These are phyloP conservation scores for Rhyacophila evoluta DNA, from an alignment of 2,888 invertebrate species.

Conservation along the genomic window DNA sequence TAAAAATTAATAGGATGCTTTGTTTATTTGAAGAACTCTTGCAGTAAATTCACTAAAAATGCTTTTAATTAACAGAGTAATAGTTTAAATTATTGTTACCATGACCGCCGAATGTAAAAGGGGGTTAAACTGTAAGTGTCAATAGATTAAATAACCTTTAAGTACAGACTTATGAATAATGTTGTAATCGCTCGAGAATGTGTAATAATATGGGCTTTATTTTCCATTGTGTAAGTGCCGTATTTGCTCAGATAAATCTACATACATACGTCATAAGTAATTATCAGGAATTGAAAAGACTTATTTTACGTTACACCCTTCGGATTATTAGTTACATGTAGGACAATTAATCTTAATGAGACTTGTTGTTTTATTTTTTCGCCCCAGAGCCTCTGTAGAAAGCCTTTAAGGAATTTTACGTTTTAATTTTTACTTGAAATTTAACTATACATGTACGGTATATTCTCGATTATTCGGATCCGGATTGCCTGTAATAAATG, in stretches of 20 bases:
- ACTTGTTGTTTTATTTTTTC: not conserved
- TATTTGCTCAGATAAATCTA: not conserved
- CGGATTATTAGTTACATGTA: not conserved
- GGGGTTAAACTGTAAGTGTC: constrained; percentile 21
- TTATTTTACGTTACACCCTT: not conserved
- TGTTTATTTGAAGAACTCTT: not conserved
- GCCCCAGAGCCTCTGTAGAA: too few relatives aligned
- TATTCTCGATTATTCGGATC: too few relatives aligned
- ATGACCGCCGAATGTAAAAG: constrained; percentile 8
- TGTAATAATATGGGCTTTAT: not conserved
- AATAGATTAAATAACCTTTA: constrained; percentile 14
- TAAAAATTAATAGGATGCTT: constrained; percentile 2
- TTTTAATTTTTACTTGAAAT: too few relatives aligned
- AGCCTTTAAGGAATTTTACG: too few relatives aligned
- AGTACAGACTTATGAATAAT: constrained; percentile 14
- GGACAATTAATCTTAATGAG: not conserved
- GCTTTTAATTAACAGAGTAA: constrained; percentile 22
- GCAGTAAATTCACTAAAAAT: constrained; percentile 8
- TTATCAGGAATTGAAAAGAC: not conserved
- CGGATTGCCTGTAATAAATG: too few relatives aligned
- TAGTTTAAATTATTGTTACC: constrained; percentile 20
- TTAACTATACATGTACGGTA: too few relatives aligned
- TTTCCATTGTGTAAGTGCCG: not conserved
- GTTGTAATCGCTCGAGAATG: not conserved
- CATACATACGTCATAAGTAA: not conserved